These are phyloP conservation scores for Rhopilema esculentum DNA, from an alignment of 30 jellyfish, hydroid and myxozoan genomes.

Conservation along the genomic window DNA sequence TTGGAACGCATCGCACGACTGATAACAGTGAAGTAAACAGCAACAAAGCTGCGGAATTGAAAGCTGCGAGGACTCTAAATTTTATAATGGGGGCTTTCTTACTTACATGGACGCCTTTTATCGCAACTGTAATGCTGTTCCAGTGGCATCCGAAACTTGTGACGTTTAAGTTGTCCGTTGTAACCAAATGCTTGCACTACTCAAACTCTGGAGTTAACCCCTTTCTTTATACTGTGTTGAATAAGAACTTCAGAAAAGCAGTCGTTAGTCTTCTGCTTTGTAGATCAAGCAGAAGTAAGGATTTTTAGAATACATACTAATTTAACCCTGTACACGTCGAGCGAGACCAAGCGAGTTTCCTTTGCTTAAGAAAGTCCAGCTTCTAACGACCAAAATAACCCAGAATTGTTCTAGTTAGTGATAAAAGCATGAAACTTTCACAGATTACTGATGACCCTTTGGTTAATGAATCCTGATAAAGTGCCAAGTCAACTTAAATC, in stretches of 20 bases:
- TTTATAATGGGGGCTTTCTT: constrained; percentile 53
- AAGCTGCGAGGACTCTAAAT: constrained; percentile 63
- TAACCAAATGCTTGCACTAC: constrained; percentile 56
- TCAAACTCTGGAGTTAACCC: constrained; percentile 60
- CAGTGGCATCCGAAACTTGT: constrained; percentile 7
- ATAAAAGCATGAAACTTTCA: too few relatives aligned
- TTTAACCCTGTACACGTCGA: too few relatives aligned
- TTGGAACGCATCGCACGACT: not conserved
- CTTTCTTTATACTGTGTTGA: constrained; percentile 43
- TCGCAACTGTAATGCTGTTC: constrained; percentile 38
- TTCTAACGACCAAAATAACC: too few relatives aligned
- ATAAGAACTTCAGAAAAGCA: constrained; percentile 55
- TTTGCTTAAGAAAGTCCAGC: too few relatives aligned
- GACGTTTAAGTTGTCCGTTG: not conserved
- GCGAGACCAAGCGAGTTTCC: too few relatives aligned
- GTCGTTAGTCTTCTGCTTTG: constrained; percentile 31
- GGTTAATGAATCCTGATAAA: too few relatives aligned
- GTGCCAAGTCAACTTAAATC: too few relatives aligned
- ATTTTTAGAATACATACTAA: not conserved
- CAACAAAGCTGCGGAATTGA: constrained; percentile 26
- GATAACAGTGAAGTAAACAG: not conserved
- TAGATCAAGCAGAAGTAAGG: not conserved
- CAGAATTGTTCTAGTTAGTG: too few relatives aligned
- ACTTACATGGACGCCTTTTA: constrained; percentile 77
- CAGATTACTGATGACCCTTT: too few relatives aligned